phyloP scores from a whole-genome alignment of 2,888 invertebrate genomes.

The Leuctra nigra region DNA sequence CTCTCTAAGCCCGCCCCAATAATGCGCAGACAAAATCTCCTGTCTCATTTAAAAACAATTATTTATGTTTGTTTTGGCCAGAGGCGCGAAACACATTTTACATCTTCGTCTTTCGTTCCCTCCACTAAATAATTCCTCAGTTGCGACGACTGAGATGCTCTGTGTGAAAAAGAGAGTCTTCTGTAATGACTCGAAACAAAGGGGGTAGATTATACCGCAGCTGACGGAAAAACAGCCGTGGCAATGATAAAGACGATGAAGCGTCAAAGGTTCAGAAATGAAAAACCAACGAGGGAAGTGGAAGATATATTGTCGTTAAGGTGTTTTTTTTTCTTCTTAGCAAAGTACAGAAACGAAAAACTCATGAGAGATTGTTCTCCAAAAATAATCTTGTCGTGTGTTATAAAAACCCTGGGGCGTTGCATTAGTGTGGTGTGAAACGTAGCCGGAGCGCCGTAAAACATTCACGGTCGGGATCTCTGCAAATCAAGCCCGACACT shows the following conservation, averaged over 20 bases:
- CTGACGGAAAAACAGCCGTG: slow-evolving; percentile 8
- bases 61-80: slow-evolving; percentile 33
- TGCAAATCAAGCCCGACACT: slow-evolving; percentile 7
- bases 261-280: slow-evolving; percentile 20
- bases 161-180: slow-evolving; percentile 4
- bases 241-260: slow-evolving; percentile 22
- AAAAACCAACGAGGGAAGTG: background rate
- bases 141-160: background rate
- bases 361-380: no score
- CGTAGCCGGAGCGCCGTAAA: slow-evolving; percentile 11
- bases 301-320: background rate
- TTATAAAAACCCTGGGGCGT: no score
- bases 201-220: background rate
- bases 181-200: slow-evolving; percentile 3
- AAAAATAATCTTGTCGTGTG: no score
- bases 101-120: slow-evolving; percentile 1
- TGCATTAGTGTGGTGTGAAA: slow-evolving; percentile 5
- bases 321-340: slow-evolving; percentile 18
- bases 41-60: slow-evolving; percentile 50
- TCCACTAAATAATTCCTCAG: background rate
- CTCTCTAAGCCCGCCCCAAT: background rate
- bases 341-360: no score
- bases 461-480: slow-evolving; percentile 12
- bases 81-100: slow-evolving; percentile 33
- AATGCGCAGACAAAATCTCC: slow-evolving; percentile 41